These are phyloP conservation scores for Pyrrhia umbra DNA, from an alignment of 2,888 invertebrate species.

Conservation along the genomic window DNA sequence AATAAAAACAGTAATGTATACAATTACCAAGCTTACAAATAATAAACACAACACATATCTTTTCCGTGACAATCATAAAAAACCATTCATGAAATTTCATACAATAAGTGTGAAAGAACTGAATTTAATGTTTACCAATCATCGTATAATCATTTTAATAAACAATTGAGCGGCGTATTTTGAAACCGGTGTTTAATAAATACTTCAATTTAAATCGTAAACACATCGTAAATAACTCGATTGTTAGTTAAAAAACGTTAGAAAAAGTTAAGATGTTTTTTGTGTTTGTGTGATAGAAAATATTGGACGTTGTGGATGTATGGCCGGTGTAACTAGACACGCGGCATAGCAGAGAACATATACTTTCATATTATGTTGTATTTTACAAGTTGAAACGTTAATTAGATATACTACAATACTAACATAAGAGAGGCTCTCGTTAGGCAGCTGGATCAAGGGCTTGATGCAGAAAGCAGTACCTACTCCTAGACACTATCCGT, in stretches of 20 bases:
- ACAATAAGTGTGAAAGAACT: background rate
- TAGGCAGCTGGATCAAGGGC: too few relatives aligned
- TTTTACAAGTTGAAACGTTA: background rate
- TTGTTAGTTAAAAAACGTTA: slow-evolving; percentile 13
- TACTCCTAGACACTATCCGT: too few relatives aligned
- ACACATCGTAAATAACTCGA: slow-evolving; percentile 1
- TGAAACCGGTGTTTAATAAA: slow-evolving; percentile 4
- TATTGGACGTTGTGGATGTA: background rate
- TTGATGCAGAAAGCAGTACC: too few relatives aligned
- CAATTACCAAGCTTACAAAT: too few relatives aligned
- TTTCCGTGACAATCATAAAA: background rate
- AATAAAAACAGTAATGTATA: too few relatives aligned
- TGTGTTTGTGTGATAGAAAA: slow-evolving; percentile 24
- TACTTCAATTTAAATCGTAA: slow-evolving; percentile 9
- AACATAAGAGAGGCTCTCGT: too few relatives aligned
- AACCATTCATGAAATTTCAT: background rate
- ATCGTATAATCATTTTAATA: slow-evolving; percentile 1
- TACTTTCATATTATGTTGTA: background rate
- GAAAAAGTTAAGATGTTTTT: slow-evolving; percentile 24
- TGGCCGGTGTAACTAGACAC: background rate
- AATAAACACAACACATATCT: background rate
- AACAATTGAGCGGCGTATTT: background rate
- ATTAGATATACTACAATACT: too few relatives aligned
- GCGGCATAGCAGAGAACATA: background rate
- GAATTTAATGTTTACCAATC: too few relatives aligned